phyloP scores from a whole-genome alignment of 2,888 invertebrate species.

The Serripes groenlandicus region DNA sequence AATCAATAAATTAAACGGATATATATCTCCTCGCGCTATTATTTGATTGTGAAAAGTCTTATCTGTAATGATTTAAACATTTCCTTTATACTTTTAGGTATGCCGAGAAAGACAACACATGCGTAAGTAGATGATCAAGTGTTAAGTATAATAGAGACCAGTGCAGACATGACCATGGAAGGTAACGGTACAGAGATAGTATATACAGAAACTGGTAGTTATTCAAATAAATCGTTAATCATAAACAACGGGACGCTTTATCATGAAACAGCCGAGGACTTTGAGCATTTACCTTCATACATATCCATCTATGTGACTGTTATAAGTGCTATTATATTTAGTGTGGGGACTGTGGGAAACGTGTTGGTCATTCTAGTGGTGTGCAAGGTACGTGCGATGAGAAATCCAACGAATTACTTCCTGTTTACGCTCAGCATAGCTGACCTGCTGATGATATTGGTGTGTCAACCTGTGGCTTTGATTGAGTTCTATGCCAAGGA shows the following conservation, averaged over 20 bases:
- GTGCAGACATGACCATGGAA: too few species aligned
- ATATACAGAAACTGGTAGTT: neutral
- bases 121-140: too few species aligned
- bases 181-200: neutral
- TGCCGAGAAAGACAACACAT: too few species aligned
- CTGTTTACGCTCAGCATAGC: conserved; percentile 97
- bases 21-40: too few species aligned
- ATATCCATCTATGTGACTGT: conserved; percentile 95
- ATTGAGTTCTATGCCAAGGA: conserved; percentile 97
- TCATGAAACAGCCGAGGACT: conserved; percentile 2
- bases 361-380: conserved; percentile 97
- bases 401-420: conserved; percentile 97
- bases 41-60: too few species aligned
- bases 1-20: too few species aligned
- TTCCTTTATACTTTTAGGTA: too few species aligned
- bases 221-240: neutral
- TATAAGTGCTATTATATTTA: conserved; percentile 95
- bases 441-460: conserved; percentile 95
- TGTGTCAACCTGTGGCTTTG: conserved; percentile 96
- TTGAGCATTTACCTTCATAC: conserved; percentile 88
- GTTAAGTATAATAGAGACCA: too few species aligned
- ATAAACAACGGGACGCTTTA: neutral
- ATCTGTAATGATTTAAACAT: too few species aligned
- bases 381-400: conserved; percentile 96
- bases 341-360: conserved; percentile 96